phyloP scores from a whole-genome alignment of 2,888 invertebrate genomes.

The Euspilapteryx auroguttella region DNA sequence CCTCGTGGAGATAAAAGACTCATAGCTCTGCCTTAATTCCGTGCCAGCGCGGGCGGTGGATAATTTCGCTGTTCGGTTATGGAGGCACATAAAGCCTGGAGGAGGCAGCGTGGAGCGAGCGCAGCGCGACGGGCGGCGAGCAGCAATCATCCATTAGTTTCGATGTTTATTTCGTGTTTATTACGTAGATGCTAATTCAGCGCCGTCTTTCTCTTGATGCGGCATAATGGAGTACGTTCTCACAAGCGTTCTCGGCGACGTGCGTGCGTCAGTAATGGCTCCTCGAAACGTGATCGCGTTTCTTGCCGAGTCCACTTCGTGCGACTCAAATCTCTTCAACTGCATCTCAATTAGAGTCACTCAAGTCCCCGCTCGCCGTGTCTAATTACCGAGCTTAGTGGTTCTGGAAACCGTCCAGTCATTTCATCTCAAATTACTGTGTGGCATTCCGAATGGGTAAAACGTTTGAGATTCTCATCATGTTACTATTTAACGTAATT shows the following conservation, averaged over 20 bases:
- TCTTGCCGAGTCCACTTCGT: too few species aligned
- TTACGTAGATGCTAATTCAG: constrained; percentile 36
- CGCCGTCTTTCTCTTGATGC: constrained; percentile 21
- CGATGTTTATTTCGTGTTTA: constrained; percentile 48
- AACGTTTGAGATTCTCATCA: too few species aligned
- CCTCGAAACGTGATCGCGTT: too few species aligned
- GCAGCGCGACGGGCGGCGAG: constrained; percentile 8
- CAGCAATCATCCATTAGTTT: constrained; percentile 46
- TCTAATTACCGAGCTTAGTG: constrained; percentile 16
- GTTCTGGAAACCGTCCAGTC: not conserved
- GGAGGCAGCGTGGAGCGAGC: constrained; percentile 10
- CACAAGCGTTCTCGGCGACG: constrained; percentile 7
- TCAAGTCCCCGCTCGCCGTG: constrained; percentile 14
- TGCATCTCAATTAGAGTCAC: too few species aligned
- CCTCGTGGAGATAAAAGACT: constrained; percentile 29
- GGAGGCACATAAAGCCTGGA: constrained; percentile 14
- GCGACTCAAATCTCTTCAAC: too few species aligned
- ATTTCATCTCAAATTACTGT: too few species aligned
- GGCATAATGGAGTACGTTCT: constrained; percentile 20
- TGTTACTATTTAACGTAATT: too few species aligned
- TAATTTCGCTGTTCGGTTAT: constrained; percentile 15
- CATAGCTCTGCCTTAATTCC: constrained; percentile 29
- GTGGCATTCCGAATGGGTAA: too few species aligned
- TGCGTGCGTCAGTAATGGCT: not conserved
- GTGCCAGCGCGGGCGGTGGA: constrained; percentile 12